Evolutionary conservation across 2,888 invertebrate genomes (phyloP).

Genomic region (Arctia plantaginis): DNA sequence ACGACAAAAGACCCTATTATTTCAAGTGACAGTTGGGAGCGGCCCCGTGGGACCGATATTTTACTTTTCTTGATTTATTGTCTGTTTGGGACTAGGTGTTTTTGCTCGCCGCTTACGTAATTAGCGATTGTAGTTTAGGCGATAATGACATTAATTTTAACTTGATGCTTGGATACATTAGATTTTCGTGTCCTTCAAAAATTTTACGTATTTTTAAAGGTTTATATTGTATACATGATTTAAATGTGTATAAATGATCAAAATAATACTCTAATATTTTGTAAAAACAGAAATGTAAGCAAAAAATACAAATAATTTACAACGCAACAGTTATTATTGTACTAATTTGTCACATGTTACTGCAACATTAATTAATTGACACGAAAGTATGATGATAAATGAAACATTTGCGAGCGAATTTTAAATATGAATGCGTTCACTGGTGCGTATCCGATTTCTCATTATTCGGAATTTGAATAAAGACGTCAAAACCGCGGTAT

Average conservation of each 20-base stretch:
- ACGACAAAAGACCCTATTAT: slow-evolving; percentile 76
- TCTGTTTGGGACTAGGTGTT: slow-evolving; percentile 64
- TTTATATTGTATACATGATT: not conserved
- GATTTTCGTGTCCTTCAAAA: not conserved
- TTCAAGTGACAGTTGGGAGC: slow-evolving; percentile 70
- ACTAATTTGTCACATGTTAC: slow-evolving; percentile 46
- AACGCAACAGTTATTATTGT: slow-evolving; percentile 35
- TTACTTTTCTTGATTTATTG: slow-evolving; percentile 79
- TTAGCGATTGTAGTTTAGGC: slow-evolving; percentile 53
- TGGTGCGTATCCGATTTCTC: slow-evolving; percentile 73
- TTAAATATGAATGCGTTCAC: slow-evolving; percentile 74
- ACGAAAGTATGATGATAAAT: slow-evolving; percentile 52
- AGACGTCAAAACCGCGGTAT: slow-evolving; percentile 82
- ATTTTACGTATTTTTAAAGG: not conserved
- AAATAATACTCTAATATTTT: not conserved
- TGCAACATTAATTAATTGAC: slow-evolving; percentile 61
- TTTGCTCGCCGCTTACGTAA: slow-evolving; percentile 62
- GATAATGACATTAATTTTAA: slow-evolving; percentile 21
- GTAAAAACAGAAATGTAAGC: not conserved
- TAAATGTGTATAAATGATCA: not conserved
- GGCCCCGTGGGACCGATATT: slow-evolving; percentile 74
- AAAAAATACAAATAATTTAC: slow-evolving; percentile 39
- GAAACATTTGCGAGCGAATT: slow-evolving; percentile 59
- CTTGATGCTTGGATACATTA: not conserved
- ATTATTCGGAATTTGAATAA: slow-evolving; percentile 79